A percentile compares a stretch with the other conserved stretches of the same genome.
These are phyloP conservation scores for Aegotheles bennettii DNA, from an alignment of 2,113 vertebrate genomes.

Conservation along the genomic window DNA sequence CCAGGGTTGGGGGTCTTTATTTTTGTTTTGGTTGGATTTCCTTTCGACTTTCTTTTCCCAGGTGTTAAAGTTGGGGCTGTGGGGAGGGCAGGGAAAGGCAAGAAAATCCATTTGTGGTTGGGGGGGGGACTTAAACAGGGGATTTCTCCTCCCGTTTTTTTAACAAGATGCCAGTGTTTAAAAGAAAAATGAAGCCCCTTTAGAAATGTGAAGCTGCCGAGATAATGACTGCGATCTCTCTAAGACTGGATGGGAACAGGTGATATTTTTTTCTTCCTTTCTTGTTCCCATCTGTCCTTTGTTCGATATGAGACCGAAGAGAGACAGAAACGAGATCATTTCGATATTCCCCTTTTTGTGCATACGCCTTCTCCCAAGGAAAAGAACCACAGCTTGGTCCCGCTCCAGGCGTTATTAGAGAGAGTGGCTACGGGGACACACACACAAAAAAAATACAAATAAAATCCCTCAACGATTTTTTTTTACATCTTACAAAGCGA, in stretches of 20 bases:
- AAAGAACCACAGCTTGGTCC: not conserved
- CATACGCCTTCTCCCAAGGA: not conserved
- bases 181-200: slow-evolving; percentile 48
- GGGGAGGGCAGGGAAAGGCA: not conserved
- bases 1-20: not conserved
- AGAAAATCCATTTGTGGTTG: not conserved
- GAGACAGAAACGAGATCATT: slow-evolving; percentile 54
- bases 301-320: not conserved
- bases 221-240: slow-evolving; percentile 11
- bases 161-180: slow-evolving; percentile 43
- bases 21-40: not conserved
- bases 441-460: not conserved
- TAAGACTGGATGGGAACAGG: slow-evolving; percentile 37
- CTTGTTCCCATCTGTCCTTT: slow-evolving; percentile 13
- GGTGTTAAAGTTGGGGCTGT: not conserved
- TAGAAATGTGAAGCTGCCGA: slow-evolving; percentile 30
- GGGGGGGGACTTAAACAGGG: not conserved
- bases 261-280: slow-evolving; percentile 3
- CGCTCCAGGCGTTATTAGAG: not conserved
- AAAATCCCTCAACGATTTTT: too few species aligned
- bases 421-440: fast-evolving
- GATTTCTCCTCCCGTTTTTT: not conserved
- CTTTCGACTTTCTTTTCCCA: not conserved
- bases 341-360: slow-evolving; percentile 40
- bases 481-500: fast-evolving